A percentile compares a stretch with the other conserved stretches of the same genome.
These are phyloP conservation scores for Pseudanteris insignis DNA, from an alignment of 2,888 invertebrate genomes.

Conservation along the genomic window DNA sequence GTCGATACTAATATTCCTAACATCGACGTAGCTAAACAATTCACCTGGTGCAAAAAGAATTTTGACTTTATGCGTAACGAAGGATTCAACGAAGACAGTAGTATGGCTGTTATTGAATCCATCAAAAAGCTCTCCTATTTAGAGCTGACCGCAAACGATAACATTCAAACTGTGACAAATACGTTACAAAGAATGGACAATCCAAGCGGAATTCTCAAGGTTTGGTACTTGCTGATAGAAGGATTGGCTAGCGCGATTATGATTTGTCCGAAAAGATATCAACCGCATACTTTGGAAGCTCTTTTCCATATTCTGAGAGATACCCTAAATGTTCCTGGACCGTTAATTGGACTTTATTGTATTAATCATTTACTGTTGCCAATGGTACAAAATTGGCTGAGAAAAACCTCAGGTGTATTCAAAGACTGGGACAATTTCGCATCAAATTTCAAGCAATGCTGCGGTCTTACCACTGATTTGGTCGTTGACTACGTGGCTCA, in stretches of 20 bases:
- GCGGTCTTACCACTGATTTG: slow-evolving; percentile 90
- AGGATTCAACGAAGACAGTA: slow-evolving; percentile 74
- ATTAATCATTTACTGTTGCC: slow-evolving; percentile 91
- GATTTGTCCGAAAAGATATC: slow-evolving; percentile 79
- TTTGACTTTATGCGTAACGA: slow-evolving; percentile 73
- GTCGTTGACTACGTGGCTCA: slow-evolving; percentile 86
- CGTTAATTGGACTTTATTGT: slow-evolving; percentile 89
- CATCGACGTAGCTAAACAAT: slow-evolving; percentile 74
- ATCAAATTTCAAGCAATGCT: slow-evolving; percentile 94
- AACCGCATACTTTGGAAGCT: slow-evolving; percentile 87
- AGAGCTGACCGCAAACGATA: slow-evolving; percentile 10
- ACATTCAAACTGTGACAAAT: slow-evolving; percentile 59
- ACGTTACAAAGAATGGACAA: slow-evolving; percentile 77
- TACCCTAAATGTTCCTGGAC: slow-evolving; percentile 82
- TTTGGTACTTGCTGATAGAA: slow-evolving; percentile 90
- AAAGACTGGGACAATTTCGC: slow-evolving; percentile 80
- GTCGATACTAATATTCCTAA: slow-evolving; percentile 88
- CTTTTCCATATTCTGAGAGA: slow-evolving; percentile 85
- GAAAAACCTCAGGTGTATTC: slow-evolving; percentile 75
- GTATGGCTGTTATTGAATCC: slow-evolving; percentile 65
- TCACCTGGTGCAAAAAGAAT: slow-evolving; percentile 65
- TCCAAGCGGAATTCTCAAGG: slow-evolving; percentile 79
- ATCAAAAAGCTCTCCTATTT: slow-evolving; percentile 30
- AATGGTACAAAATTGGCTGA: slow-evolving; percentile 92
- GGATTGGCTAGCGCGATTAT: slow-evolving; percentile 84